These are phyloP conservation scores for Epirrhoe alternata DNA, from an alignment of 2,888 invertebrate genomes.

Conservation along the genomic window DNA sequence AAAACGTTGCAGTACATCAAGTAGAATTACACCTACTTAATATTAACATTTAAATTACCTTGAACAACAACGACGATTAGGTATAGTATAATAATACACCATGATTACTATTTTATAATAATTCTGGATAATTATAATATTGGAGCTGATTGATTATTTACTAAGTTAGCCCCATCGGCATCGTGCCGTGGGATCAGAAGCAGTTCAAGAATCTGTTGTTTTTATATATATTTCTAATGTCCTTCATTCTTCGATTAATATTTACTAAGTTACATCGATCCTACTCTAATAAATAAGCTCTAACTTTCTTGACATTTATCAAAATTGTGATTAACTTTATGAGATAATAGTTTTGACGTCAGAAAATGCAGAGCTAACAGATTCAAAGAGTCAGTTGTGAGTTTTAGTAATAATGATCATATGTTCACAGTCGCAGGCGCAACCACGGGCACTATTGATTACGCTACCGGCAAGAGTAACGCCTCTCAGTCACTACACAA, in stretches of 20 bases:
- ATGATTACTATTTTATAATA: too few species aligned
- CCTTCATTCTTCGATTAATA: not conserved
- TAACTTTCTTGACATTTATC: constrained; percentile 4
- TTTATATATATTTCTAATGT: not conserved
- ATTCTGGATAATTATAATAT: too few species aligned
- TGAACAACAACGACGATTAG: not conserved
- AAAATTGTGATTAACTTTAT: constrained; percentile 8
- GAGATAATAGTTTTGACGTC: constrained; percentile 2
- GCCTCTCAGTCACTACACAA: not conserved
- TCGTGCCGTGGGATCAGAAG: not conserved
- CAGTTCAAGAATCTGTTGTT: not conserved
- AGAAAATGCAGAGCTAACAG: constrained; percentile 2
- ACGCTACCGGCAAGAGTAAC: not conserved
- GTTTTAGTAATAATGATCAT: not conserved
- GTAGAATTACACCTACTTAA: not conserved
- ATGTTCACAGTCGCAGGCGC: not conserved
- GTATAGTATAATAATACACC: not conserved
- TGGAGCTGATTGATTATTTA: too few species aligned
- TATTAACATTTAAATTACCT: constrained; percentile 3
- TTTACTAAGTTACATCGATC: constrained; percentile 4
- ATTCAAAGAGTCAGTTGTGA: not conserved
- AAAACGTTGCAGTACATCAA: not conserved
- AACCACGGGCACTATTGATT: not conserved
- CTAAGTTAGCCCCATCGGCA: too few species aligned
- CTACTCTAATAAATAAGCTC: constrained; percentile 8